Conservation (phyloP, 2,113 vertebrate species). For the Pollachius pollachius region DNA sequence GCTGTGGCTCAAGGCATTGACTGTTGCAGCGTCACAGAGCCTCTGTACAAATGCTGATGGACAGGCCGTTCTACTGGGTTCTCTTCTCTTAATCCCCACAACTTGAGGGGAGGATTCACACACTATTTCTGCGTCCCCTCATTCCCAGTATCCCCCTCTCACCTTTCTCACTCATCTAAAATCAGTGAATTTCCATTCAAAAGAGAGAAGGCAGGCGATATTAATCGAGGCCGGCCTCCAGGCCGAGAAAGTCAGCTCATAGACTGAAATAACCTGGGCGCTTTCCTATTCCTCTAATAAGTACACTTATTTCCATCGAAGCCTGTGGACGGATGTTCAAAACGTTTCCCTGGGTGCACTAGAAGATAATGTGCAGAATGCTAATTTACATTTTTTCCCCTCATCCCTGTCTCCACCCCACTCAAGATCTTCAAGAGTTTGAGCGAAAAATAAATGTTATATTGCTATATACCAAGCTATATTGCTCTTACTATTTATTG, state of each 20-base stretch:
- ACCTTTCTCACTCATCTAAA: slow-evolving; percentile 38
- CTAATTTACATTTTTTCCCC: not conserved
- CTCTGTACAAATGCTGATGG: slow-evolving; percentile 57
- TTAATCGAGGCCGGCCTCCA: slow-evolving; percentile 20
- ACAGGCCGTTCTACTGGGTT: slow-evolving; percentile 39
- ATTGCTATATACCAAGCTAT: slow-evolving; percentile 36
- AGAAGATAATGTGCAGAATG: not conserved
- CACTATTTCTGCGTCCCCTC: slow-evolving; percentile 18
- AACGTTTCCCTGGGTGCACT: slow-evolving; percentile 3
- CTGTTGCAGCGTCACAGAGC: slow-evolving; percentile 32
- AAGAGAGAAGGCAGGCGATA: slow-evolving; percentile 22
- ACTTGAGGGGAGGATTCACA: slow-evolving; percentile 23
- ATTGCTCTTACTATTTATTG: slow-evolving; percentile 46
- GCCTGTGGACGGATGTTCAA: slow-evolving; percentile 12
- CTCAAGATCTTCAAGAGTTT: slow-evolving; percentile 2
- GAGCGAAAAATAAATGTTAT: slow-evolving; percentile 10
- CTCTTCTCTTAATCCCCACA: slow-evolving; percentile 37
- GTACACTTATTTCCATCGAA: not conserved
- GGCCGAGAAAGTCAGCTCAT: slow-evolving; percentile 29
- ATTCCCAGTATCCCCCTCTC: slow-evolving; percentile 33
- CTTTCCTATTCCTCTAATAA: slow-evolving; percentile 22
- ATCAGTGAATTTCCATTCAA: slow-evolving; percentile 23
- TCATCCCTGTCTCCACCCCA: slow-evolving; percentile 14
- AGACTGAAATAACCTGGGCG: slow-evolving; percentile 15
- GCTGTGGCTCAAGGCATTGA: slow-evolving; percentile 35